A percentile compares a stretch with the other conserved stretches of the same genome.
These are phyloP conservation scores for Tragopan temminckii DNA, from an alignment of 2,797 vertebrate species.

Conservation along the genomic window DNA sequence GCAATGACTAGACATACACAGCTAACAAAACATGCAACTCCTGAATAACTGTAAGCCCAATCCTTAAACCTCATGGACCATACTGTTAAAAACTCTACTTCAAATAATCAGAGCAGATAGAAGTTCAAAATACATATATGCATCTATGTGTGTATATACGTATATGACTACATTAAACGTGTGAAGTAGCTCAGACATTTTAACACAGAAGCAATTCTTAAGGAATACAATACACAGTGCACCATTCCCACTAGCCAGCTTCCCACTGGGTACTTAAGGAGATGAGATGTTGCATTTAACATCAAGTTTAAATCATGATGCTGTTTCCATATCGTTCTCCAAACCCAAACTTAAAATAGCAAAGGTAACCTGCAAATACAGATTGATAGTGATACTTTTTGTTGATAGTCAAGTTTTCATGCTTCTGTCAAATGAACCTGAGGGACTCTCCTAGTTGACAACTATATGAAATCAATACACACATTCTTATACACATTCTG, in stretches of 20 bases:
- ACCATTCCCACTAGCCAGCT: neutral
- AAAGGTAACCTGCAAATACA: neutral
- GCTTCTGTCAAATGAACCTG: neutral
- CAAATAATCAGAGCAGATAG: neutral
- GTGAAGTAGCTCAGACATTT: neutral
- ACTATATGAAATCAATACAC: neutral
- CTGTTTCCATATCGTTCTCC: neutral
- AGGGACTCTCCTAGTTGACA: neutral
- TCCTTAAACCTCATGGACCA: neutral
- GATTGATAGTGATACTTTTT: neutral
- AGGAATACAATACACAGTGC: neutral
- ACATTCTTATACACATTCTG: neutral
- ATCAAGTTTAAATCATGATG: neutral
- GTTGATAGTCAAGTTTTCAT: neutral
- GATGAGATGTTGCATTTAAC: neutral
- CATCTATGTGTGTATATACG: neutral
- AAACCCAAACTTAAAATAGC: neutral
- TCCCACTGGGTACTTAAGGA: neutral
- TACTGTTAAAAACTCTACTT: neutral
- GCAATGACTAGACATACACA: neutral
- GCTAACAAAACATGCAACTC: neutral
- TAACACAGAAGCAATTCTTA: neutral
- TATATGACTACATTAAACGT: neutral
- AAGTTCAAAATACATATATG: neutral
- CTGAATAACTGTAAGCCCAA: neutral